Evolutionary conservation across 2,888 invertebrate species (phyloP).

Genomic region (Aporophyla nigra): DNA sequence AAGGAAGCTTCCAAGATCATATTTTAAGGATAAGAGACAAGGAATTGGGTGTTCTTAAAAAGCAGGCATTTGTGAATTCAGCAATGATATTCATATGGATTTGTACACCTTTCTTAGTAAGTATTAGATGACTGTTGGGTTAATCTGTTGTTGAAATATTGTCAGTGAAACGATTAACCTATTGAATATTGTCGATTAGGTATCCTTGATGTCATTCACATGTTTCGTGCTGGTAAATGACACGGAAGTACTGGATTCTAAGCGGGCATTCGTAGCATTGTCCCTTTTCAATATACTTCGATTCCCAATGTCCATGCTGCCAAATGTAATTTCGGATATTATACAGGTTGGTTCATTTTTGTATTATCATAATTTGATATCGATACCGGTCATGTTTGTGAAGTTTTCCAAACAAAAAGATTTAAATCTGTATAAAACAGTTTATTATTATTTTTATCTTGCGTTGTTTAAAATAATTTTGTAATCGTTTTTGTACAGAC

Average conservation of each 20-base stretch:
- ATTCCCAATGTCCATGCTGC: constrained; percentile 98
- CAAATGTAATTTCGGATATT: constrained; percentile 97
- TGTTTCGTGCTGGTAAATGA: constrained; percentile 96
- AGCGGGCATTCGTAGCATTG: constrained; percentile 98
- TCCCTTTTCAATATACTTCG: constrained; percentile 99
- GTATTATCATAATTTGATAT: not conserved
- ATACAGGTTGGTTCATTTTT: constrained; percentile 94
- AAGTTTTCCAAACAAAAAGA: not conserved
- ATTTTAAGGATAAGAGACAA: constrained; percentile 94
- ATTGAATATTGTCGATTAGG: constrained; percentile 85
- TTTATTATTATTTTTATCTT: not conserved
- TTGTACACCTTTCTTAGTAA: constrained; percentile 96
- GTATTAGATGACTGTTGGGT: constrained; percentile 61
- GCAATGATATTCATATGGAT: constrained; percentile 96
- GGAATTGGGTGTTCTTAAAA: constrained; percentile 95
- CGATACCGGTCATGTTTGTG: not conserved
- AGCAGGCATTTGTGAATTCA: constrained; percentile 95
- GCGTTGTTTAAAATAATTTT: not conserved
- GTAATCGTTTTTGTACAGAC: constrained; percentile 89
- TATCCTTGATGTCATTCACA: constrained; percentile 96
- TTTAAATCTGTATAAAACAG: not conserved
- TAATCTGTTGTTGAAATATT: constrained; percentile 1
- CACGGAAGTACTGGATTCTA: constrained; percentile 95
- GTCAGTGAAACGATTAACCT: constrained; percentile 3
- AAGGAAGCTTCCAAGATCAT: constrained; percentile 95